Evolutionary conservation across 2,113 vertebrate genomes (phyloP).

Genomic region (Pimephales promelas): DNA sequence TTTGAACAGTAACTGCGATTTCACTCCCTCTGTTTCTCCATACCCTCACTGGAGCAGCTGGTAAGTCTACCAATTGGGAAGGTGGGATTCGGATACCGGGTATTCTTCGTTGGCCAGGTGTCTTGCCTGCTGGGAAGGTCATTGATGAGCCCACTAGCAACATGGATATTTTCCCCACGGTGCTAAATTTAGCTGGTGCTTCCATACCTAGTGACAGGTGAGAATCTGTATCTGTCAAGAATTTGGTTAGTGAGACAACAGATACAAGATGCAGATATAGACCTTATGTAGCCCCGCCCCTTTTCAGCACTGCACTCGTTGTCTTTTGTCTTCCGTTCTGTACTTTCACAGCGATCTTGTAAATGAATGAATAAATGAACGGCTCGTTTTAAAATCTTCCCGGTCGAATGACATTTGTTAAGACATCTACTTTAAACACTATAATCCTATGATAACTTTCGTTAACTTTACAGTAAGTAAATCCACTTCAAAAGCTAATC

Average conservation of each 20-base stretch:
- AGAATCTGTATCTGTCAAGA: constrained; percentile 45
- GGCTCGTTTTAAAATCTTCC: too few species aligned
- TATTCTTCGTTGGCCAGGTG: constrained; percentile 78
- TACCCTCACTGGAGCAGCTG: constrained; percentile 71
- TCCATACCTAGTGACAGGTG: constrained; percentile 82
- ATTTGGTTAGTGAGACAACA: neutral
- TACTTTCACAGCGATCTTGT: too few species aligned
- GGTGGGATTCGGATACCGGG: constrained; percentile 89
- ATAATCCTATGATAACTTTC: too few species aligned
- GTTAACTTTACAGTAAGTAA: too few species aligned
- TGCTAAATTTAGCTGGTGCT: constrained; percentile 74
- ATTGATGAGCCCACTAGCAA: constrained; percentile 84
- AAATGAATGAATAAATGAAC: too few species aligned
- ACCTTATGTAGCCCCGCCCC: neutral
- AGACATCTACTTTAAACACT: too few species aligned
- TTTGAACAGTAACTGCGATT: neutral
- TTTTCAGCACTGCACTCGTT: too few species aligned
- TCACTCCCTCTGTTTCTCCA: neutral
- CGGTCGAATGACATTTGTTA: too few species aligned
- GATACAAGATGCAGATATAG: neutral
- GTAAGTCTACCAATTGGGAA: constrained; percentile 89
- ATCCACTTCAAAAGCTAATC: too few species aligned
- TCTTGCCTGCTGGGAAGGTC: constrained; percentile 64
- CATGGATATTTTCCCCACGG: constrained; percentile 88
- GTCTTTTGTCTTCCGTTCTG: too few species aligned